Evolutionary conservation across 2,113 vertebrate genomes (phyloP).

Genomic region (Amia ocellicauda): DNA sequence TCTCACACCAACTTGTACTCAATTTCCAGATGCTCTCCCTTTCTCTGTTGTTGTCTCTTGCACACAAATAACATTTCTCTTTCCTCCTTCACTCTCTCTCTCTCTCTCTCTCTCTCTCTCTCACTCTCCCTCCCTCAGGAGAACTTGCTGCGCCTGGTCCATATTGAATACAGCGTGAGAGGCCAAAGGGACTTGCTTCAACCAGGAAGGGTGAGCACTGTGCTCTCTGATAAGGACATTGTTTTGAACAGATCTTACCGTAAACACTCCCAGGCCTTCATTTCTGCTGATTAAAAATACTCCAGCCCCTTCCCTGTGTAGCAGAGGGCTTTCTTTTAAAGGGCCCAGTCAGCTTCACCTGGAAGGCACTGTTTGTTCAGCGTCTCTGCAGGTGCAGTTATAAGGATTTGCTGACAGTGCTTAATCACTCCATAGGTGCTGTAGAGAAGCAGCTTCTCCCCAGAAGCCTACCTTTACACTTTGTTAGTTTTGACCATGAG

Average conservation of each 20-base stretch:
- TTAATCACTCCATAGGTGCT: neutral
- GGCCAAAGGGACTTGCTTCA: slow-evolving; percentile 84
- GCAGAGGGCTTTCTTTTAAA: slow-evolving; percentile 38
- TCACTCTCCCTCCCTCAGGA: slow-evolving; percentile 68
- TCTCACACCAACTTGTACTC: slow-evolving; percentile 26
- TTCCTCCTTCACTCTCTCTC: slow-evolving; percentile 17
- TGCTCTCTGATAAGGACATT: slow-evolving; percentile 52
- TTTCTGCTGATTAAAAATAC: slow-evolving; percentile 7
- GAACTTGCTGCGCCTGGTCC: slow-evolving; percentile 91
- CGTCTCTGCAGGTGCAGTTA: neutral
- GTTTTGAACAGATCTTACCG: slow-evolving; percentile 37
- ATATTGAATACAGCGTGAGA: slow-evolving; percentile 88
- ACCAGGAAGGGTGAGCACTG: slow-evolving; percentile 86
- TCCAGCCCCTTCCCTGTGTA: slow-evolving; percentile 25
- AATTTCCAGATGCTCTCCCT: slow-evolving; percentile 35
- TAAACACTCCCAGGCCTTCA: slow-evolving; percentile 11
- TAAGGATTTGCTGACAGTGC: neutral
- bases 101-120: slow-evolving; percentile 30
- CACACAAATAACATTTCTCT: slow-evolving; percentile 15
- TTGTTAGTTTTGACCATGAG: no score
- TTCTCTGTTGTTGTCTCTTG: slow-evolving; percentile 21
- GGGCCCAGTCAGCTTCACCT: slow-evolving; percentile 24
- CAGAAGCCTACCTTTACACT: no score
- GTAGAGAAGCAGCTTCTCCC: no score
- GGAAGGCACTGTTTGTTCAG: slow-evolving; percentile 39